Conservation (phyloP, 64 coral and sea anemone genomes). For the Platygyra sinensis region DNA sequence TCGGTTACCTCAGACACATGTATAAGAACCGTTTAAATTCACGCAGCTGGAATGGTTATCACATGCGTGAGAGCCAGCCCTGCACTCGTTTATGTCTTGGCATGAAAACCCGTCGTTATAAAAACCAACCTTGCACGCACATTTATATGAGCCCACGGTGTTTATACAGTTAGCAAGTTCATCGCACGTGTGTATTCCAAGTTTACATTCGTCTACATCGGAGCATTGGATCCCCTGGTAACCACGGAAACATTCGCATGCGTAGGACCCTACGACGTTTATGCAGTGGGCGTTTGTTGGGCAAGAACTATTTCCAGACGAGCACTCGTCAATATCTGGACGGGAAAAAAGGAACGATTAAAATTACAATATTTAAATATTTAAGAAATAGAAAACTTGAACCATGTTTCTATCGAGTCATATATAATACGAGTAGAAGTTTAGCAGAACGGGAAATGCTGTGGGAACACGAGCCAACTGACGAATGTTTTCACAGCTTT, state of each 20-base stretch:
- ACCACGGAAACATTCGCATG: background rate
- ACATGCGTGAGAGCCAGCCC: conserved; percentile 17
- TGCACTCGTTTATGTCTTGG: conserved; percentile 37
- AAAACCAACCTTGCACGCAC: conserved; percentile 24
- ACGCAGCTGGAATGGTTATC: conserved; percentile 8
- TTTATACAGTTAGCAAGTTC: conserved; percentile 20
- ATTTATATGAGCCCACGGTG: conserved; percentile 34
- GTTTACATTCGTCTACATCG: conserved; percentile 38
- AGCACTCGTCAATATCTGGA: conserved; percentile 25
- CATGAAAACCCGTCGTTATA: conserved; percentile 4
- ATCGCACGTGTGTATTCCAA: background rate
- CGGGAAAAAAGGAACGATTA: background rate
- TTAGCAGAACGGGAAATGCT: too few relatives aligned
- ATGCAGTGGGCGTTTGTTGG: background rate
- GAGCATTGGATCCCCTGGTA: background rate
- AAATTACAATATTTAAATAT: background rate
- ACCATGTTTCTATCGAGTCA: too few relatives aligned
- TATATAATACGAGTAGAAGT: too few relatives aligned
- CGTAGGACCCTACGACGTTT: conserved; percentile 2
- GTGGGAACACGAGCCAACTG: too few relatives aligned
- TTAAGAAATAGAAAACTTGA: too few relatives aligned
- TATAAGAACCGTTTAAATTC: conserved; percentile 19
- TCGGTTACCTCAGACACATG: background rate
- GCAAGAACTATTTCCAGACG: background rate
- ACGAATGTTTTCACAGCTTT: too few relatives aligned